These are phyloP conservation scores for Oceanodroma leucorhoa DNA, from an alignment of 2,797 vertebrate genomes.

Conservation along the genomic window DNA sequence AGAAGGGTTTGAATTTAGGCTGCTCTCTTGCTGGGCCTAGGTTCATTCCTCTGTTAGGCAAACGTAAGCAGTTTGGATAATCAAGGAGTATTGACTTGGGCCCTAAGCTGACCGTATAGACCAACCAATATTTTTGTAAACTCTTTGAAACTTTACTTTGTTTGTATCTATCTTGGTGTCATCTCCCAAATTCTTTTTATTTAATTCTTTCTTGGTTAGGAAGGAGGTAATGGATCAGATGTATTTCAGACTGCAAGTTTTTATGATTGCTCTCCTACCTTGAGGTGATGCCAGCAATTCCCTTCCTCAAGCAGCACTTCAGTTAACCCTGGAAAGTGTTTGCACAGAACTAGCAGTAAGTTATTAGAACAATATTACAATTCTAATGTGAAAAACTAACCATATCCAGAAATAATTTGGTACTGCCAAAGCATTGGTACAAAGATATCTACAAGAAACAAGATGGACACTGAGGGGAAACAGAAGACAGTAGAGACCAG, in stretches of 20 bases:
- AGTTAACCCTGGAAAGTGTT: background rate
- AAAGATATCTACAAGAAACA: background rate
- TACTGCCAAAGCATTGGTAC: background rate
- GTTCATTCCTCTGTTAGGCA: background rate
- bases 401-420: background rate
- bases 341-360: background rate
- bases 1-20: background rate
- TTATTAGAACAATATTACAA: background rate
- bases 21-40: background rate
- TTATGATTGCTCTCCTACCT: background rate
- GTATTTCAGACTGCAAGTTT: background rate
- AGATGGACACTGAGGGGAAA: background rate
- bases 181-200: background rate
- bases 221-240: background rate
- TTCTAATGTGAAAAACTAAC: background rate
- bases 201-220: background rate
- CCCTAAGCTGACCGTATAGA: background rate
- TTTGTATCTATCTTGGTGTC: background rate
- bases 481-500: background rate
- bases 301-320: background rate
- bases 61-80: background rate
- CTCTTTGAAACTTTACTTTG: background rate
- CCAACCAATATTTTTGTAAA: background rate
- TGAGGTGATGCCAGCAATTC: background rate
- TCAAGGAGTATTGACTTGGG: background rate